These are phyloP conservation scores for Notospermus geniculatus DNA, from an alignment of 1,140 invertebrate genomes.

Conservation along the genomic window DNA sequence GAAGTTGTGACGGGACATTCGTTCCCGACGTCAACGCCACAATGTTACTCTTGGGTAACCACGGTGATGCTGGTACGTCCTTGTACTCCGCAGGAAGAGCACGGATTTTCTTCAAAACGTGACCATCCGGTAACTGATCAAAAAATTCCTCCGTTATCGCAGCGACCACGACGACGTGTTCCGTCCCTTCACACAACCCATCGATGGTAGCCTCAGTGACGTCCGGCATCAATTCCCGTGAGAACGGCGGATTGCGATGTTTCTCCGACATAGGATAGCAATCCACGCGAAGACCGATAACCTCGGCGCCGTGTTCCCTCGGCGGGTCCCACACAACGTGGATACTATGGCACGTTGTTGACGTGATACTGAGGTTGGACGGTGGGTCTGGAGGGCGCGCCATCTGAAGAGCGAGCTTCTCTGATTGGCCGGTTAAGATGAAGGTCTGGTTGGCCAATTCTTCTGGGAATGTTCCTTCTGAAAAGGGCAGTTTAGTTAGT, in stretches of 20 bases:
- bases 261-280: constrained; percentile 39
- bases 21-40: constrained; percentile 51
- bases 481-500: no score
- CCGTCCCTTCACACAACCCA: constrained; percentile 48
- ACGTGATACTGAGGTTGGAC: constrained; percentile 45
- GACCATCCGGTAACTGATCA: constrained; percentile 45
- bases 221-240: constrained; percentile 44
- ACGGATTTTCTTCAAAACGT: constrained; percentile 38
- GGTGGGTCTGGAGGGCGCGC: constrained; percentile 51
- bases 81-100: constrained; percentile 39
- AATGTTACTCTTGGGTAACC: constrained; percentile 50
- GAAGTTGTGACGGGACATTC: constrained; percentile 46
- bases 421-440: constrained; percentile 49
- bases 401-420: constrained; percentile 48
- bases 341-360: constrained; percentile 51
- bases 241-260: constrained; percentile 9
- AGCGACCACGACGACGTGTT: constrained; percentile 50
- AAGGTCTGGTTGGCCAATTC: constrained; percentile 15
- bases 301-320: constrained; percentile 50
- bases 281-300: constrained; percentile 53
- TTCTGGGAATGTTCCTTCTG: constrained; percentile 7
- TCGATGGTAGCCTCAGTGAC: constrained; percentile 40
- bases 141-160: constrained; percentile 56
- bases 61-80: constrained; percentile 40
- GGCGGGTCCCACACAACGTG: constrained; percentile 53